Evolutionary conservation across 2,113 vertebrate genomes (phyloP).

Genomic region (Phrynosoma blainvillii): DNA sequence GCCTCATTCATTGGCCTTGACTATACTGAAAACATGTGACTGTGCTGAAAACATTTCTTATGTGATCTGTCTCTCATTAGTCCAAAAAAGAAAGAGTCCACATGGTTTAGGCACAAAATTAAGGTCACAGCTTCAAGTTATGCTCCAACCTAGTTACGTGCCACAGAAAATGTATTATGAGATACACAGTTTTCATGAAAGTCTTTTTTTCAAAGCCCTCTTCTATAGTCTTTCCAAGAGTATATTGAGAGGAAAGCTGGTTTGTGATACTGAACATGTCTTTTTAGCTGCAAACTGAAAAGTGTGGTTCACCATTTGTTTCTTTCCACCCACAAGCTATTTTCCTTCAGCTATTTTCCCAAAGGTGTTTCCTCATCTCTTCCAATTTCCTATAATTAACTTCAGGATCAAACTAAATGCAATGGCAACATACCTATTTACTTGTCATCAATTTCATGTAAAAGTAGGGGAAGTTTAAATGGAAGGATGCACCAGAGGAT

Average conservation of each 20-base stretch:
- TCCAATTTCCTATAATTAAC: background rate
- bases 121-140: constrained; percentile 31
- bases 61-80: constrained; percentile 8
- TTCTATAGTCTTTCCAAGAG: background rate
- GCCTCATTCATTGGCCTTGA: constrained; percentile 35
- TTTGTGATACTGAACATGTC: background rate
- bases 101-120: constrained; percentile 23
- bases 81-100: background rate
- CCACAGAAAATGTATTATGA: background rate
- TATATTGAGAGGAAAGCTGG: background rate
- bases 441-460: background rate
- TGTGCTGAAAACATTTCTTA: constrained; percentile 1
- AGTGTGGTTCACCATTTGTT: background rate
- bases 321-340: background rate
- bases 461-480: background rate
- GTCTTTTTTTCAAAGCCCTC: background rate
- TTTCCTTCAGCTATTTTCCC: background rate
- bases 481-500: background rate
- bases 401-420: background rate
- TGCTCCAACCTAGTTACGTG: constrained; percentile 23
- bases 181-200: background rate
- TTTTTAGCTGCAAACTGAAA: background rate
- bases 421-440: background rate
- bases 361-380: background rate
- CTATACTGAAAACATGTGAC: background rate